phyloP scores from a whole-genome alignment of 37 sponge, comb jelly and placozoan species.

The Crambe crambe region DNA sequence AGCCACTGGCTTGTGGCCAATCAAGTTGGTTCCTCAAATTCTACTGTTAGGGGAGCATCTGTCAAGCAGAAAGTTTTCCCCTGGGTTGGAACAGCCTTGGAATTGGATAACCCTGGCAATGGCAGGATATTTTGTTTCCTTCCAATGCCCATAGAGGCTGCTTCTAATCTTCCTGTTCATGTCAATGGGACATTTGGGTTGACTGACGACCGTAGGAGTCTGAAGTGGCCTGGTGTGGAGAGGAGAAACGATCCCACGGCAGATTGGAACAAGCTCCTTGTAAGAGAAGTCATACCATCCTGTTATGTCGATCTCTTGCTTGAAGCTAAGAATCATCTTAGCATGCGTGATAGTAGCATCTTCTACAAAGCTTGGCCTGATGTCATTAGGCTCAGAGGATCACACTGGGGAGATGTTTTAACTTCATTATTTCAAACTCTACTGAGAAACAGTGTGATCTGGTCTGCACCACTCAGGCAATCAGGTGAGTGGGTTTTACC shows the following conservation, averaged over 20 bases:
- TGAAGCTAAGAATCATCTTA: constrained; percentile 4
- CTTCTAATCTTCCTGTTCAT: constrained; percentile 56
- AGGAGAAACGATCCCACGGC: constrained; percentile 35
- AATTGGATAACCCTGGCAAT: background rate
- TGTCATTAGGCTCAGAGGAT: background rate
- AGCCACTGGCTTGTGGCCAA: constrained; percentile 20
- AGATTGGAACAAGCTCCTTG: constrained; percentile 60
- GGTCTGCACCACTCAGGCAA: background rate
- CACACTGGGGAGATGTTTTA: constrained; percentile 15
- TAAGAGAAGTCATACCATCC: constrained; percentile 35
- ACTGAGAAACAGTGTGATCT: background rate
- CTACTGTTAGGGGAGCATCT: background rate
- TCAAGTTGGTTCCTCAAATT: constrained; percentile 15
- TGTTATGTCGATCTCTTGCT: constrained; percentile 35
- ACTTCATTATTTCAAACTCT: background rate
- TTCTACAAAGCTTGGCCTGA: constrained; percentile 29
- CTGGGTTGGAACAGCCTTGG: constrained; percentile 37
- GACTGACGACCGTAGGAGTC: constrained; percentile 39
- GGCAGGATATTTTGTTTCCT: constrained; percentile 72
- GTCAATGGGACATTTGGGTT: constrained; percentile 74
- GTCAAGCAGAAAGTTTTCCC: constrained; percentile 14
- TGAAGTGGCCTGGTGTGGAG: constrained; percentile 49
- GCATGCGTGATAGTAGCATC: background rate
- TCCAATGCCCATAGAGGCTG: constrained; percentile 46
- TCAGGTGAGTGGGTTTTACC: constrained; percentile 2